Percentiles rank a stretch among this genome's conserved stretches.
These are phyloP conservation scores for Dromas ardeola DNA, from an alignment of 2,113 vertebrate genomes.

Conservation along the genomic window DNA sequence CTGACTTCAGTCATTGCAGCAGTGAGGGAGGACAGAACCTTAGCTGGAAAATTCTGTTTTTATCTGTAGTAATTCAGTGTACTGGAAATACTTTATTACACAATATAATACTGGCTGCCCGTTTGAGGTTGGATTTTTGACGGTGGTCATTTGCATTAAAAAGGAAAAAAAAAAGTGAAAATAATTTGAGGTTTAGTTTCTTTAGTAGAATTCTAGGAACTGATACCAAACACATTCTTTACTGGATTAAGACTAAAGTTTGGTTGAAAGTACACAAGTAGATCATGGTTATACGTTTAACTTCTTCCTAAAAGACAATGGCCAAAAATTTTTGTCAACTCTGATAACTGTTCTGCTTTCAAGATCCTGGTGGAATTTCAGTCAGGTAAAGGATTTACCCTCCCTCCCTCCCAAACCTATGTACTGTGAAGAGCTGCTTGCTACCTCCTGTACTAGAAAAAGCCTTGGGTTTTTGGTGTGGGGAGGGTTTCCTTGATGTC, in stretches of 20 bases:
- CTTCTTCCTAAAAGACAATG: not conserved
- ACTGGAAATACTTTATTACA: not conserved
- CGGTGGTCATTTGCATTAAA: not conserved
- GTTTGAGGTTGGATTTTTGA: not conserved
- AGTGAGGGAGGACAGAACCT: not conserved
- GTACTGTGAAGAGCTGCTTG: not conserved
- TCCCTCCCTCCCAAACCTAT: not conserved
- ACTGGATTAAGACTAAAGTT: not conserved
- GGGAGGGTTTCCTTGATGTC: not conserved
- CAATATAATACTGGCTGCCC: not conserved
- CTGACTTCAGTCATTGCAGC: not conserved
- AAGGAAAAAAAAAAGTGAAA: not conserved
- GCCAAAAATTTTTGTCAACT: not conserved
- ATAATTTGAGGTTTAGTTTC: not conserved
- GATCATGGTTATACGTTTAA: not conserved
- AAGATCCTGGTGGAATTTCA: not conserved
- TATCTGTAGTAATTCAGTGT: not conserved
- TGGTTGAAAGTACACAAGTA: not conserved
- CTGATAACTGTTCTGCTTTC: not conserved
- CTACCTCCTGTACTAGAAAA: not conserved
- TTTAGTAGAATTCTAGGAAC: not conserved
- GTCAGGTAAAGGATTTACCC: not conserved
- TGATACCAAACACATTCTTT: not conserved
- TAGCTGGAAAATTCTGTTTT: not conserved
- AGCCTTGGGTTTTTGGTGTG: not conserved